Conservation (phyloP, 2,888 invertebrate genomes). For the Conchocele bisecta region DNA sequence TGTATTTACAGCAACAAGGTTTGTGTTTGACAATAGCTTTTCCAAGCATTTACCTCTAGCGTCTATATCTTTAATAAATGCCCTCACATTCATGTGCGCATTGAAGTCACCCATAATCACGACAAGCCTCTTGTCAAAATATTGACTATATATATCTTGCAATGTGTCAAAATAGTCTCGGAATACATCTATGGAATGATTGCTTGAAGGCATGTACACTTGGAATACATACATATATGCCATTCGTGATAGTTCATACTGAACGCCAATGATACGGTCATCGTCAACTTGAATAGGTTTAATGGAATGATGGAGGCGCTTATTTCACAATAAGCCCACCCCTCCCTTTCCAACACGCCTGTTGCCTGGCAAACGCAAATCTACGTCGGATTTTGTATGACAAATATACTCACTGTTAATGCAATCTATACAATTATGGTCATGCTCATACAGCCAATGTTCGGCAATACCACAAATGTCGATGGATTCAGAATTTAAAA, state of each 20-base stretch:
- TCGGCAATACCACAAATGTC: too few species aligned
- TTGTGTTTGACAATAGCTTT: background rate
- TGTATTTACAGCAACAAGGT: background rate
- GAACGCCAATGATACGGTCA: background rate
- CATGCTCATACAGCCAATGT: background rate
- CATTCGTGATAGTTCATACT: background rate
- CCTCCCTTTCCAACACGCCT: background rate
- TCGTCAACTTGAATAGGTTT: background rate
- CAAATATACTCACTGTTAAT: background rate
- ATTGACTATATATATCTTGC: background rate
- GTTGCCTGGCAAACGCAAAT: too few species aligned
- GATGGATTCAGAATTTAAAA: background rate
- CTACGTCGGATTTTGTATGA: background rate
- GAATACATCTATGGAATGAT: background rate
- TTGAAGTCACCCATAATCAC: background rate
- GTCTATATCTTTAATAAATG: too few species aligned
- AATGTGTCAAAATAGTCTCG: slow-evolving; percentile 1
- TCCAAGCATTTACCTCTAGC: background rate
- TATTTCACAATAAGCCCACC: too few species aligned
- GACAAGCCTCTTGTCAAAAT: background rate
- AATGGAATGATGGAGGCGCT: too few species aligned
- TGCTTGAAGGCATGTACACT: background rate
- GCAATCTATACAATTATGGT: background rate
- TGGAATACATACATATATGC: background rate
- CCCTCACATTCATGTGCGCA: background rate